Base-by-base conservation (phyloP, 2,797 vertebrate genomes). In the Pyrrhura leucotis region DNA sequence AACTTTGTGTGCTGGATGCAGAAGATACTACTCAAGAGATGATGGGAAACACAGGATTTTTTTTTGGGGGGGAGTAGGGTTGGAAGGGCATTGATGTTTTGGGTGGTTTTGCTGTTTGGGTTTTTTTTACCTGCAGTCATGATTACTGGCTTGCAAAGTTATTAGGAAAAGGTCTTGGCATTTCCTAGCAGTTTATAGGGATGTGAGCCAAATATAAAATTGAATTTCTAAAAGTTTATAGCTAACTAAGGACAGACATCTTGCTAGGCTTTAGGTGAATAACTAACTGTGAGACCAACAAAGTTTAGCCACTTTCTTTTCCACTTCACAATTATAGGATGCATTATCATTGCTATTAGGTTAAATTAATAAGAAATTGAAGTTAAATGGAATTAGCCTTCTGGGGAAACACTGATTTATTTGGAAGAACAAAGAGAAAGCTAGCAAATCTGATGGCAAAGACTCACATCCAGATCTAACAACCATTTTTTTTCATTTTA, bases 321-420 rank as follows among this genome's bases (percentile, higher is more conserved):
- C 62, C 35, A 67, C 48, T 37, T 47, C 61, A 77, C 29, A 77
- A 31, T 72, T 87, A 80, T 47, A 90, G 44, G 68, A 81, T 73
- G 40, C 63, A 63, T 66, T 72, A 86, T 17, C 45, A 51, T 13
- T 68, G 59, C 21, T 40, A 17, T 61, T 91, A 65, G 54, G 89
- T 94, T 90, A 94, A 89, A 96, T 82, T 56, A 89, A 73, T 9
- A 83, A 45, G 44, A 96, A 93, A 79, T 61, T 89, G 58, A 88
- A 93, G 78, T 76, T 42, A 89, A 96, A 94, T 42, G 69, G 67
- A 84, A 93, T 63, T 89, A 93, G 44, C 9, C 10, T 85, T 92
- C 93, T 72, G 47, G 10, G 37, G 91, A 97, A 97, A 88, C 56
- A 48, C 42, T 25, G 23, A 65, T 53, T 89, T 88, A 74, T 65